Percentiles rank a stretch among this genome's conserved stretches.
Conservation (phyloP, 2,888 invertebrate genomes). For the Heliothis peltigera region DNA sequence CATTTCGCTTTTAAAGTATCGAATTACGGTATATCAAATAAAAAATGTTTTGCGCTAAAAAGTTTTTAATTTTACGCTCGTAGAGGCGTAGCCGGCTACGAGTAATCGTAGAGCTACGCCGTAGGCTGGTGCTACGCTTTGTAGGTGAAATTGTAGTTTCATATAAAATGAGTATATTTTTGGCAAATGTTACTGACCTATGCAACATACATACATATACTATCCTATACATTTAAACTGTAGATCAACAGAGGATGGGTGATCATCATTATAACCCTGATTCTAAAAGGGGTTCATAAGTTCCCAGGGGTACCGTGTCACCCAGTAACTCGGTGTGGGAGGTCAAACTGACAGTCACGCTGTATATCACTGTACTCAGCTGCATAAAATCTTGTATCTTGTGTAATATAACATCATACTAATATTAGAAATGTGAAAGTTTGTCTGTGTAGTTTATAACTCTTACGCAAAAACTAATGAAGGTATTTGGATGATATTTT, state of each 20-base stretch:
- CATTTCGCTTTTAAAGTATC: slow-evolving; percentile 36
- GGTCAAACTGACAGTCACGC: neutral
- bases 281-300: neutral
- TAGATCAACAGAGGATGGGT: neutral
- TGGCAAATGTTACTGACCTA: neutral
- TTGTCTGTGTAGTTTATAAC: too few relatives aligned
- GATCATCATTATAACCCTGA: neutral
- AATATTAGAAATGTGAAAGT: too few relatives aligned
- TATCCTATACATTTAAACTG: too few relatives aligned
- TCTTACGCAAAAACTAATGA: too few relatives aligned
- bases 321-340: neutral
- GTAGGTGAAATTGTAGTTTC: neutral
- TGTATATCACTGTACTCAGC: neutral
- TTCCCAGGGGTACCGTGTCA: neutral
- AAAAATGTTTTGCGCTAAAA: slow-evolving; percentile 24
- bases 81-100: slow-evolving; percentile 35
- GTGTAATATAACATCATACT: too few relatives aligned
- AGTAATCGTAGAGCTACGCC: slow-evolving; percentile 37
- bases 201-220: too few relatives aligned
- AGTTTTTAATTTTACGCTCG: slow-evolving; percentile 22
- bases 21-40: slow-evolving; percentile 27
- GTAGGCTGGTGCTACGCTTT: slow-evolving; percentile 31
- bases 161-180: slow-evolving; percentile 9
- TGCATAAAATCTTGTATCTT: neutral
- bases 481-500: too few relatives aligned